Conservation (phyloP, 2,888 invertebrate genomes). For the Phortica magna region DNA sequence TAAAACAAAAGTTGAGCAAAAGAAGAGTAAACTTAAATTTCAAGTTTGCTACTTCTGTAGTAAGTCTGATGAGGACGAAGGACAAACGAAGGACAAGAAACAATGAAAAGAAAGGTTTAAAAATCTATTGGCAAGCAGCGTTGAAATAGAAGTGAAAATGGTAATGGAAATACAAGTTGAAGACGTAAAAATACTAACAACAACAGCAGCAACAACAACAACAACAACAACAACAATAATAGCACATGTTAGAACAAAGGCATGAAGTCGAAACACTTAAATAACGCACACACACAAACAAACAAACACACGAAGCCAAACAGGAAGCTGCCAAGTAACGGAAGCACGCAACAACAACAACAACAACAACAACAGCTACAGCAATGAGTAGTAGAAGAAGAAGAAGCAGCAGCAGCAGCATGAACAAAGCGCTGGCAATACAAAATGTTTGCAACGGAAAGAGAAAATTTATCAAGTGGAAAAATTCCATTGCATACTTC, state of each 20-base stretch:
- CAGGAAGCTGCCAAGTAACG: constrained; percentile 1
- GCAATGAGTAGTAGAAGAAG: not conserved
- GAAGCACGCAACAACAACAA: constrained; percentile 22
- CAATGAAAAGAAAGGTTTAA: not conserved
- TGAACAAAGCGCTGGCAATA: constrained; percentile 11
- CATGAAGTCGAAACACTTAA: constrained; percentile 35
- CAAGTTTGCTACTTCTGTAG: constrained; percentile 25
- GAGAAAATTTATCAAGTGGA: constrained; percentile 36
- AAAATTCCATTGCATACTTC: constrained; percentile 30
- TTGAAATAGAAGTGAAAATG: no score
- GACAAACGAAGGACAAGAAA: not conserved
- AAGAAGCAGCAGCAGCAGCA: constrained; percentile 14
- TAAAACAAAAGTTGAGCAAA: constrained; percentile 26
- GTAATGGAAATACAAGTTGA: constrained; percentile 18
- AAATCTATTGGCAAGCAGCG: constrained; percentile 28
- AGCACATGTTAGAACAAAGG: constrained; percentile 32
- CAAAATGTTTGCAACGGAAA: not conserved
- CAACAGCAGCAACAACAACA: constrained; percentile 24
- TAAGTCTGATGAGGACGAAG: not conserved
- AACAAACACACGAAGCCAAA: not conserved
- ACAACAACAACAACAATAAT: constrained; percentile 24
- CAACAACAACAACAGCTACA: constrained; percentile 7
- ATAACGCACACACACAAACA: not conserved
- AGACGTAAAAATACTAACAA: constrained; percentile 30
- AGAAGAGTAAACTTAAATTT: constrained; percentile 54